These are phyloP conservation scores for Rhinolophus sinicus DNA, from an alignment of 2,113 vertebrate species.

Conservation along the genomic window DNA sequence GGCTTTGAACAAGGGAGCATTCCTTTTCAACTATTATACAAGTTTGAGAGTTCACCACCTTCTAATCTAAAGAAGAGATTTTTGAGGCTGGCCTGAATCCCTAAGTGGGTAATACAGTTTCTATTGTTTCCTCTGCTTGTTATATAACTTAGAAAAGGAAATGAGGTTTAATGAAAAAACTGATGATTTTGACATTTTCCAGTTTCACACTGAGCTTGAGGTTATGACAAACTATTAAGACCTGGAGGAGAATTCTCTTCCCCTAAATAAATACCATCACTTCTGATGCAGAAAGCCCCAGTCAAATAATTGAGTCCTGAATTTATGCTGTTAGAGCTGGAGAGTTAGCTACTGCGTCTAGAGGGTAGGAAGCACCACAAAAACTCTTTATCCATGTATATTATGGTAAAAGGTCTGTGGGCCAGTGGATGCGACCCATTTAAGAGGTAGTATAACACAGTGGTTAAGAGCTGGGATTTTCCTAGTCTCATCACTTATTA, in stretches of 20 bases:
- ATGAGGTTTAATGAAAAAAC: conserved; percentile 33
- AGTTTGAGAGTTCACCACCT: neutral
- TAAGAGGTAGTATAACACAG: too few relatives aligned
- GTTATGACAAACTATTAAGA: conserved; percentile 18
- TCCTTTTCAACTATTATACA: neutral
- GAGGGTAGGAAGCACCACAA: neutral
- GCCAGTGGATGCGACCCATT: fast-evolving
- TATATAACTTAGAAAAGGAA: conserved; percentile 17
- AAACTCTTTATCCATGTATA: neutral
- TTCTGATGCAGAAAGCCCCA: neutral
- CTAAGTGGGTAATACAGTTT: neutral
- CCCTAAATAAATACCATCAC: neutral
- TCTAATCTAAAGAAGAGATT: neutral
- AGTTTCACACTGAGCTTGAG: neutral
- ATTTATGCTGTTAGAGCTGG: neutral
- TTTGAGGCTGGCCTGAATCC: neutral
- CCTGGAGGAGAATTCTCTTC: neutral
- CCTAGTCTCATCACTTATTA: neutral
- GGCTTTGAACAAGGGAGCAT: neutral
- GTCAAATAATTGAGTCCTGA: neutral
- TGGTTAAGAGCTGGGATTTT: neutral
- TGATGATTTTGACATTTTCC: neutral
- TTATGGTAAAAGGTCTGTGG: neutral
- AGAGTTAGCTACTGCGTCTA: neutral
- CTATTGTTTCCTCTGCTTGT: neutral